These are phyloP conservation scores for Psylliodes chrysocephalus DNA, from an alignment of 2,888 invertebrate genomes.

Conservation along the genomic window DNA sequence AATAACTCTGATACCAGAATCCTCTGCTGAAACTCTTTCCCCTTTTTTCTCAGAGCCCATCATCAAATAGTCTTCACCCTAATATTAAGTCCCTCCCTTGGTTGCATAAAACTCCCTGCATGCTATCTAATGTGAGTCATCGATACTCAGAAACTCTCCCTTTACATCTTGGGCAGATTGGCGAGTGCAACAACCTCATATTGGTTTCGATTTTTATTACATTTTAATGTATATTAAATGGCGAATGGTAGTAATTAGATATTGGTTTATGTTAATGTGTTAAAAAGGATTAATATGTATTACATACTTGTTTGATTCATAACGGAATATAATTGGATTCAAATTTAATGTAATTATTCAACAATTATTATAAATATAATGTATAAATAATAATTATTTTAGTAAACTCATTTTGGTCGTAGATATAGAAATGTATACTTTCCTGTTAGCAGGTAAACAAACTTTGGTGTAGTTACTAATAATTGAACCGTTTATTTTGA, in stretches of 20 bases:
- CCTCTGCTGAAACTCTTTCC: conserved; percentile 1
- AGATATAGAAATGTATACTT: too few species aligned
- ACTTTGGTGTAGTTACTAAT: too few species aligned
- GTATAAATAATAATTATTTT: too few species aligned
- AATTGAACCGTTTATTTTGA: too few species aligned
- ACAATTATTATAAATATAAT: too few species aligned
- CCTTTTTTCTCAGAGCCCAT: conserved; percentile 11
- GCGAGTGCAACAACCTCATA: conserved; percentile 18
- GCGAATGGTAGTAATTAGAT: neutral
- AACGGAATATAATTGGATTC: too few species aligned
- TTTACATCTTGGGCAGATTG: conserved; percentile 24
- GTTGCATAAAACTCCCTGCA: conserved; percentile 39
- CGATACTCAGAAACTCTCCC: conserved; percentile 43
- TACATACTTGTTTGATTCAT: too few species aligned
- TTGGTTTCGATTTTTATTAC: conserved; percentile 6
- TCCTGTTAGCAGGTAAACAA: too few species aligned
- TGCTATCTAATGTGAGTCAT: conserved; percentile 47
- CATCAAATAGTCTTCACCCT: conserved; percentile 43
- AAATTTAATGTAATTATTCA: too few species aligned
- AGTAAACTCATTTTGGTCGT: too few species aligned
- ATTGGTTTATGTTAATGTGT: neutral
- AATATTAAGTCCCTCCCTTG: conserved; percentile 32
- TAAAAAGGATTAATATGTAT: neutral
- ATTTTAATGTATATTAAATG: conserved; percentile 8
- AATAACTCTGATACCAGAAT: neutral